Base-by-base conservation (phyloP, 2,113 vertebrate species). In the Ammospiza nelsoni region DNA sequence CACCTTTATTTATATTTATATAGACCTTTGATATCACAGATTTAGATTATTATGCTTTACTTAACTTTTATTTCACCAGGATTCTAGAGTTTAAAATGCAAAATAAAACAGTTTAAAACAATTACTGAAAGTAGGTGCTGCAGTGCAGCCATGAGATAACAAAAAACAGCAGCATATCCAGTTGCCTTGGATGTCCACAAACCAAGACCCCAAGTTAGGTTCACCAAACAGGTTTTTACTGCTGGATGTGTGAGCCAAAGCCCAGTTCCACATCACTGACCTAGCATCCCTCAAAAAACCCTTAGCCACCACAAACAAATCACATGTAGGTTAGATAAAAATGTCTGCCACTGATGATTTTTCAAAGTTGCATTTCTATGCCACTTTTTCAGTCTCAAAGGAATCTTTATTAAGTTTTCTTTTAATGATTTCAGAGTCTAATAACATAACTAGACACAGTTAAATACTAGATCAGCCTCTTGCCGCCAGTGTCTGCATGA, bases 121-220 rank as follows among this genome's bases (percentile, higher is more conserved):
- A 28, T 20, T 39, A 52, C 41, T 48, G 20, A 74, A 24, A 67
- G 25, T 13, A 73, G n/a, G n/a, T 51, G 28, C 23, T 65, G 25
- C 41, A 66, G 18, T 75, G 52, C 37, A 79, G 8, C 39, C n/a
- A 18, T 0, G 1, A 35, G 27, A 52, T 5, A 20, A 1, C 7
- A 39, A 57, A 69, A 66, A 74, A 31, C 8, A 69, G 24, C 29
- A 69, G 23, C 31, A 55, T 20, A 80, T 20, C 21, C 37, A 62
- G 31, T 20, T 78, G 31, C 48, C 37, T 90, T 61, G 49, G 55
- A 57, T 1, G 0, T 27, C n/a, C n/a, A 27, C 27, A 37, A 77
- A 87, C 22, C 41, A 84, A 74, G 44, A 48, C 35, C 27, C 29
- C 31, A 15, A 57, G 20, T 24, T 22, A 59, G 12, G 57, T 57